phyloP scores from a whole-genome alignment of 1,140 invertebrate species.

The Acromyrmex charruanus region DNA sequence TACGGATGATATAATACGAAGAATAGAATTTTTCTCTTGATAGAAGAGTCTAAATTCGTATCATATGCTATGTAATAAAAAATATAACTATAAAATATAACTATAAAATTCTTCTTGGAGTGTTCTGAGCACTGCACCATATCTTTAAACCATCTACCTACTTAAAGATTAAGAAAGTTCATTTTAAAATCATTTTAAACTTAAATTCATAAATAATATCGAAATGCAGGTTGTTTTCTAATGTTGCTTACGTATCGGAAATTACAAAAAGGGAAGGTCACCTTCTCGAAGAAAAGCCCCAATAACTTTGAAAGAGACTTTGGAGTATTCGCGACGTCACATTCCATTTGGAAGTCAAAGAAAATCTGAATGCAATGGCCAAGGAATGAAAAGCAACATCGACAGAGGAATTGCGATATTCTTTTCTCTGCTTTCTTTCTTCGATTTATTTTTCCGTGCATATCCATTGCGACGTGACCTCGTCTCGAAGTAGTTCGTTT shows the following conservation, averaged over 20 bases:
- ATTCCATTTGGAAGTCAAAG: constrained; percentile 77
- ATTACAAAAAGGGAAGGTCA: background rate
- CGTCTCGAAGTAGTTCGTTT: constrained; percentile 5
- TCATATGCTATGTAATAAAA: no score
- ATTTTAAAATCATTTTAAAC: background rate
- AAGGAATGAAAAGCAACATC: constrained; percentile 15
- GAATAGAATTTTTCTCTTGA: constrained; percentile 5
- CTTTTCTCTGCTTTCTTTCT: background rate
- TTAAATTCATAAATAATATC: background rate
- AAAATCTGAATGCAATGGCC: constrained; percentile 61
- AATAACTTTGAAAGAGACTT: constrained; percentile 48
- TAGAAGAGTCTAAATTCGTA: background rate
- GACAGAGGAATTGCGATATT: constrained; percentile 19
- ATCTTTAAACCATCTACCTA: no score
- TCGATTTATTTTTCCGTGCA: constrained; percentile 41
- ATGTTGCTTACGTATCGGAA: background rate
- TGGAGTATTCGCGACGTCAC: constrained; percentile 5
- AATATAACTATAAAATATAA: no score
- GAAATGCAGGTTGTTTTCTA: background rate
- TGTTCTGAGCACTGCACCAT: no score
- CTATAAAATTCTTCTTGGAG: no score
- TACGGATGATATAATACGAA: background rate
- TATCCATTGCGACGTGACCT: constrained; percentile 22
- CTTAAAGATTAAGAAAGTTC: background rate
- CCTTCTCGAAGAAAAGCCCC: constrained; percentile 54